A percentile compares a stretch with the other conserved stretches of the same genome.
phyloP scores from a whole-genome alignment of 64 coral and sea anemone genomes.

The Acropora tenuis region DNA sequence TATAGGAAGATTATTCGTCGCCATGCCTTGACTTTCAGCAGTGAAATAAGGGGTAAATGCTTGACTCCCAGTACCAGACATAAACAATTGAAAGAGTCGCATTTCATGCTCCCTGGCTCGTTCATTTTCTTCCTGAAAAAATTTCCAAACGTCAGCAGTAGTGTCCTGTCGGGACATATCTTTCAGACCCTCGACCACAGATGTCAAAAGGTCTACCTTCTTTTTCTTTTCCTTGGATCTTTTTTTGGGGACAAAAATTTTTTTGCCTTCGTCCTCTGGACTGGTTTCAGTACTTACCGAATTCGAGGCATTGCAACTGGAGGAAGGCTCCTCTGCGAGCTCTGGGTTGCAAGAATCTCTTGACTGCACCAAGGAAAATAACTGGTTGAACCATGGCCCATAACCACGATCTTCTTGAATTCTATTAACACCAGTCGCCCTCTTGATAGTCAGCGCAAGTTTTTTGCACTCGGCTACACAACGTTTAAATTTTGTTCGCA shows the following conservation, averaged over 20 bases:
- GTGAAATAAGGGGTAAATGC: not conserved
- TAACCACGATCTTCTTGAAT: constrained; percentile 38
- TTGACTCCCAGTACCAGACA: not conserved
- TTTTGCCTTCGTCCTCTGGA: constrained; percentile 2
- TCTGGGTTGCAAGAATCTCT: constrained; percentile 53
- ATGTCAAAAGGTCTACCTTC: constrained; percentile 1
- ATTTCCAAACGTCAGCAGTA: constrained; percentile 17
- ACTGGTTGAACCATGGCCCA: constrained; percentile 48
- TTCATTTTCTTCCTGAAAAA: constrained; percentile 46
- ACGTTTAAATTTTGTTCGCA: constrained; percentile 42
- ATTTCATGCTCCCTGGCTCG: constrained; percentile 46
- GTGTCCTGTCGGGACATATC: not conserved
- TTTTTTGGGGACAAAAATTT: constrained; percentile 33
- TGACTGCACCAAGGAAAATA: constrained; percentile 50
- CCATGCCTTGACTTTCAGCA: too few species aligned
- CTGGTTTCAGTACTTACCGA: constrained; percentile 1
- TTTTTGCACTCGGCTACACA: constrained; percentile 37
- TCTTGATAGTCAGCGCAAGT: constrained; percentile 49
- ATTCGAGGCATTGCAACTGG: constrained; percentile 13
- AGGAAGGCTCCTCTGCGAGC: constrained; percentile 40
- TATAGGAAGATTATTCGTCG: not conserved
- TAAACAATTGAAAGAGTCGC: constrained; percentile 34
- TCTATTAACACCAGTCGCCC: constrained; percentile 37
- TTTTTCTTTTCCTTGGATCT: constrained; percentile 4
- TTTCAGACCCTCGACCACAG: constrained; percentile 22